phyloP scores from a whole-genome alignment of 1,140 invertebrate species.

The Aphidius gifuensis region DNA sequence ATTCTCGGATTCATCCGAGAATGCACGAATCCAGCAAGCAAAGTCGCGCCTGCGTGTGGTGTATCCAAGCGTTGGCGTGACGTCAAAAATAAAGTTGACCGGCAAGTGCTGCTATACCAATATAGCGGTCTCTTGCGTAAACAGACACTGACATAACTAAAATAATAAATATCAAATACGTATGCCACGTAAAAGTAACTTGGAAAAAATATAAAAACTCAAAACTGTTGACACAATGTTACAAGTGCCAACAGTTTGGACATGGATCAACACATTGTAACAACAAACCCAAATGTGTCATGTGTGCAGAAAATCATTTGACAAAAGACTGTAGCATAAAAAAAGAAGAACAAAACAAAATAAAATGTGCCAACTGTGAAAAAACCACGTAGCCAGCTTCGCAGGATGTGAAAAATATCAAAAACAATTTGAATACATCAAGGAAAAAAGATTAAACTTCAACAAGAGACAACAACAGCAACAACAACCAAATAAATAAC shows the following conservation, averaged over 20 bases:
- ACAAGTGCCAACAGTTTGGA: conserved; percentile 24
- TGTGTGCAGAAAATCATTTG: conserved; percentile 24
- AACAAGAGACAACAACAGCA: too few relatives aligned
- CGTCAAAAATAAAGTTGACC: too few relatives aligned
- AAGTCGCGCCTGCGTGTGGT: too few relatives aligned
- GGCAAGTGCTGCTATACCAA: too few relatives aligned
- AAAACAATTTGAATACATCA: background rate
- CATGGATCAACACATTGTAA: conserved; percentile 18
- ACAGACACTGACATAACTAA: background rate
- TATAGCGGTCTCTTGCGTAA: too few relatives aligned
- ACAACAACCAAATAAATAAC: too few relatives aligned
- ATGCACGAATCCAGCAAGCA: too few relatives aligned
- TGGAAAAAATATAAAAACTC: conserved; percentile 28
- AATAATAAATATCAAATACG: background rate
- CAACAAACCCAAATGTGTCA: conserved; percentile 26
- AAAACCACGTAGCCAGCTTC: background rate
- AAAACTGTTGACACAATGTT: conserved; percentile 22
- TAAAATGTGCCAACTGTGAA: background rate
- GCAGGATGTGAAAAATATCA: background rate
- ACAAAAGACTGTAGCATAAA: conserved; percentile 11
- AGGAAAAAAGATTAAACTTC: background rate
- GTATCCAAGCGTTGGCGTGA: too few relatives aligned
- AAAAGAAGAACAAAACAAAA: background rate
- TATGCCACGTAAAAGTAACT: conserved; percentile 11
- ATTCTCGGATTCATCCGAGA: too few relatives aligned